Base-by-base conservation (phyloP, 2,888 invertebrate species). In the Exocentrus adspersus region DNA sequence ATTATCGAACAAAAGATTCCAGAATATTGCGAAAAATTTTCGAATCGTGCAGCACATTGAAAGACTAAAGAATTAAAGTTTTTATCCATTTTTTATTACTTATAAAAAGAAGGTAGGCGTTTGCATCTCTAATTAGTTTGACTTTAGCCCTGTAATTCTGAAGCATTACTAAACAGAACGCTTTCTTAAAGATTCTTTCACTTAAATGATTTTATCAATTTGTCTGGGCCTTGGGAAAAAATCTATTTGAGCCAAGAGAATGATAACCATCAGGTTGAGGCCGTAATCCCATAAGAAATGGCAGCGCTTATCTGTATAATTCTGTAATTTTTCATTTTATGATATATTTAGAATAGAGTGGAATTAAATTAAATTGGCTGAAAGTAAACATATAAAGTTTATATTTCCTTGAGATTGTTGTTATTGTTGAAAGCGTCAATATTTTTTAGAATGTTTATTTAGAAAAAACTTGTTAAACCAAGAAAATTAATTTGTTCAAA, bases 251-350 rank as follows among this genome's bases (percentile, higher is more conserved):
- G 54, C 10, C 54, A 54, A 42, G 42, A 43, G 54, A 24, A 43
- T 43, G 54, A 54, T 54, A 54, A 54, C 54, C 54, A 54, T 54
- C 54, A 54, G 54, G 54, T 54, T 45, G 42, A 21, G 42, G 42
- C 14, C 16, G 54, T 54, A 54, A 54, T 54, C 54, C 43, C 19
- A 10, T 54, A 54, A 54, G 37, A 43, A 54, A 54, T 54, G 28
- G 7, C 17, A 10, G 43, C 43, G 43, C 43, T 54, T 54, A 45
- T 54, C 54, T 28, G 42, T 10, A 24, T 37, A 43, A 43, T 54
- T 54, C 54, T 24, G 43, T 17, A 54, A 54, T 54, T 43, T 54
- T 54, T 54, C 54, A 16, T 43, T 30, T 54, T 45, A 54, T 54
- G 54, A 54, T 54, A 54, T 54, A 50, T 50, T 24, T 42, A 54